Conservation (phyloP, 2,113 vertebrate species). For the Dasyurus viverrinus region DNA sequence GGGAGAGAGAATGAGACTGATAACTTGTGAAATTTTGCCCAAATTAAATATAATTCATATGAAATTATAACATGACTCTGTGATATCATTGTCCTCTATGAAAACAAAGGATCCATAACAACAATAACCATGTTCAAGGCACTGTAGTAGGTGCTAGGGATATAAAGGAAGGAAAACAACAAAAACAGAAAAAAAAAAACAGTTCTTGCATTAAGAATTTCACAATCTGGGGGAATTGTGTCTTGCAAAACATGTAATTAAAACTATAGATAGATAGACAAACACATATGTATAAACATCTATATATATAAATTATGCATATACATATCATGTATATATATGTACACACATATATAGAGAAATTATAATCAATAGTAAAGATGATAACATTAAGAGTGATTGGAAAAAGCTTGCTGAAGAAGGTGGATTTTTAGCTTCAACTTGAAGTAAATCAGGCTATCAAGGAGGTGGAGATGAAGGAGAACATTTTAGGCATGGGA, state of each 20-base stretch:
- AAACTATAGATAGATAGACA: neutral
- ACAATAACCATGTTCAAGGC: no score
- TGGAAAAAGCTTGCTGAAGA: neutral
- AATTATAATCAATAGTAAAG: neutral
- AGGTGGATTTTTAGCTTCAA: neutral
- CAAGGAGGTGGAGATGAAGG: neutral
- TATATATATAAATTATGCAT: neutral
- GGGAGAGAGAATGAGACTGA: no score
- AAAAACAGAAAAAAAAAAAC: neutral
- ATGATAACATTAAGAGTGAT: neutral
- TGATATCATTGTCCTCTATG: no score
- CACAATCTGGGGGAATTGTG: neutral
- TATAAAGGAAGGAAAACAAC: neutral
- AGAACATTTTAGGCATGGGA: neutral
- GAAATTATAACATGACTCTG: no score
- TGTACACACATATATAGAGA: neutral
- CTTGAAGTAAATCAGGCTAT: neutral
- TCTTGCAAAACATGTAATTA: neutral
- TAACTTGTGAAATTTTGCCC: no score
- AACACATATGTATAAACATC: neutral
- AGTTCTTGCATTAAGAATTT: neutral
- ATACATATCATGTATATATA: no score
- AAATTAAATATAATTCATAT: no score
- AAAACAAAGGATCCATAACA: no score
- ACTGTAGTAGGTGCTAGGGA: neutral